These are phyloP conservation scores for Himalopsyche anomala DNA, from an alignment of 2,888 invertebrate species.

Conservation along the genomic window DNA sequence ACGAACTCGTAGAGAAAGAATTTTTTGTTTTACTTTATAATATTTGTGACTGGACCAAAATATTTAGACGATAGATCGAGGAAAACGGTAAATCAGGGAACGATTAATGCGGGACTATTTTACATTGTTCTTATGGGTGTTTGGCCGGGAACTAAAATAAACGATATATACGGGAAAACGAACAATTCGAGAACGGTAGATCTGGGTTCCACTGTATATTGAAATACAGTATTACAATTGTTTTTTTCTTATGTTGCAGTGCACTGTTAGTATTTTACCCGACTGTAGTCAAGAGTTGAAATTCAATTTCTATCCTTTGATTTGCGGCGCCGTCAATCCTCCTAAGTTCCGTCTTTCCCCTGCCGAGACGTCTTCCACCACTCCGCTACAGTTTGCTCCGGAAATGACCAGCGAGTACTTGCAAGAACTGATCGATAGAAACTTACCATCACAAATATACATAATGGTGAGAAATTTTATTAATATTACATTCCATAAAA, in stretches of 20 bases:
- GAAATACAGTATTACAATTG: not conserved
- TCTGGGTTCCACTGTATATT: too few relatives aligned
- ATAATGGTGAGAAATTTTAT: conserved; percentile 76
- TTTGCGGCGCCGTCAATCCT: conserved; percentile 84
- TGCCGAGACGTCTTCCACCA: conserved; percentile 71
- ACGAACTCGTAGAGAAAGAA: too few relatives aligned
- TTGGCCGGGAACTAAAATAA: too few relatives aligned
- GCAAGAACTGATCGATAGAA: conserved; percentile 77
- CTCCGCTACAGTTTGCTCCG: conserved; percentile 70
- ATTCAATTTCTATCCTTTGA: conserved; percentile 88
- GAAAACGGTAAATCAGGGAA: too few relatives aligned
- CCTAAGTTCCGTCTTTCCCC: conserved; percentile 79
- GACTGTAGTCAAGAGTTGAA: conserved; percentile 79
- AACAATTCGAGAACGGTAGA: too few relatives aligned
- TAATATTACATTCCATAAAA: not conserved
- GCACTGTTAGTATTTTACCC: conserved; percentile 79
- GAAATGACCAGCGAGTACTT: conserved; percentile 70
- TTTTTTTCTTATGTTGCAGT: conserved; percentile 67
- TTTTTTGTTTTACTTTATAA: too few relatives aligned
- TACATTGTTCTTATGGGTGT: too few relatives aligned
- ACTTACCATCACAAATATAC: conserved; percentile 81
- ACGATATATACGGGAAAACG: too few relatives aligned
- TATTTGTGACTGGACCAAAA: too few relatives aligned
- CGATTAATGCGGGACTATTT: too few relatives aligned
- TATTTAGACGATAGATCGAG: too few relatives aligned